Evolutionary conservation across 2,113 vertebrate species (phyloP).

Genomic region (Fregetta grallaria): DNA sequence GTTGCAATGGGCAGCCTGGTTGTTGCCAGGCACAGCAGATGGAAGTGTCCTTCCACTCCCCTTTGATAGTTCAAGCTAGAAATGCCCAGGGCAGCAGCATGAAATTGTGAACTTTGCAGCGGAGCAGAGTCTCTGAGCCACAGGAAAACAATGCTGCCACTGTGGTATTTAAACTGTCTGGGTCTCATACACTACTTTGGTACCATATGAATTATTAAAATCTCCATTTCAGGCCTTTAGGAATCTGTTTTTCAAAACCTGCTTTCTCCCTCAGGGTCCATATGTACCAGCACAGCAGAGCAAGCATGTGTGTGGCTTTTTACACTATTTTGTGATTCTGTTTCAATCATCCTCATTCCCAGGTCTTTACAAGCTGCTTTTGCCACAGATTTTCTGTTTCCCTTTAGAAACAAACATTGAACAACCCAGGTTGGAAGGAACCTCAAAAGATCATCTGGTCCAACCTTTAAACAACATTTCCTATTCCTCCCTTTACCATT

Average conservation of each 20-base stretch:
- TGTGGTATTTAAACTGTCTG: neutral
- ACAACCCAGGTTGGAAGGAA: neutral
- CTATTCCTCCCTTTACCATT: neutral
- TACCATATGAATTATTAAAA: neutral
- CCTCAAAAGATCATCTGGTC: neutral
- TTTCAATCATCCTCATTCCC: neutral
- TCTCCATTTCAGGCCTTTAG: neutral
- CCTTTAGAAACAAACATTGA: neutral
- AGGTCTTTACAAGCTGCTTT: neutral
- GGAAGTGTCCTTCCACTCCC: neutral
- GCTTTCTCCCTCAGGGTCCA: neutral
- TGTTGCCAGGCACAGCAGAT: neutral
- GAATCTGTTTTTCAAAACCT: neutral
- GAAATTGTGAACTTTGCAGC: neutral
- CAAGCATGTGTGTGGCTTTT: neutral
- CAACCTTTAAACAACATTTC: neutral
- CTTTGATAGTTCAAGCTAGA: neutral
- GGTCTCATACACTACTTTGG: neutral
- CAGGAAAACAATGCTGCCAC: neutral
- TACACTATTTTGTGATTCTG: neutral
- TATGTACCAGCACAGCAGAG: neutral
- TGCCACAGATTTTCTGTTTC: neutral
- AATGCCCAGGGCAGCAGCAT: neutral
- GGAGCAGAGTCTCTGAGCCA: neutral
- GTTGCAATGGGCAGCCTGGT: neutral